Evolutionary conservation across 2,113 vertebrate genomes (phyloP), one percentile per base, ranked within the genome.

Genomic region (Lipotes vexillifer): DNA sequence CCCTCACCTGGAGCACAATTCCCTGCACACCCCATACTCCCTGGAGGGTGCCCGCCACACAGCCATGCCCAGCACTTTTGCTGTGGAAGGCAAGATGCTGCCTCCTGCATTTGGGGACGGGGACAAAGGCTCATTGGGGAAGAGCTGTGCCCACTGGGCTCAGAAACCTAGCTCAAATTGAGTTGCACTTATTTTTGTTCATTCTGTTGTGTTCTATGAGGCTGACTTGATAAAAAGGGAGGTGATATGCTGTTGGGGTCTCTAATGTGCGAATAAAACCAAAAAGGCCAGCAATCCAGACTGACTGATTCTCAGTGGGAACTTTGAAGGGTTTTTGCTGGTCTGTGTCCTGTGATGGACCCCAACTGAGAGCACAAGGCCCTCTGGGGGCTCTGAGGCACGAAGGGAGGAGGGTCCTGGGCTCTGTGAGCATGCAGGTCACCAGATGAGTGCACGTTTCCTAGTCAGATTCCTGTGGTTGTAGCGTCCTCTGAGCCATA

Each of bases 401-500:
- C 11, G 2, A 27, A 49, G 69, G 69, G 6, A 21, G 33, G 18
- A 74, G 71, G 49, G 63, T 33, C 9, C 65, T 57, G 15, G 52
- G 33, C 41, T 36, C 75, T 36, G 41, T 20, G 49, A 31, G 44
- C 14, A 3, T 21, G 27, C 46, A 1, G 27, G n/a, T 14, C 63
- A 31, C 23, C 13, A 14, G 13, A 21, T 46, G 5, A 46, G 20
- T 41, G 38, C 44, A 33, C 4, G 20, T 15, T 52, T 29, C 41
- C 31, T 9, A 2, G 4, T 15, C 0, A 0, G 25, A 36, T 55
- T 29, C 18, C 10, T 17, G 15, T 12, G 25, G 63, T n/a, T 41
- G 18, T 6, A 55, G 52, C 44, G 23, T 65, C 63, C 44, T 63
- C 66, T 41, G 25, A 57, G 65, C 9, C 27, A 17, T 8, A n/a